Conservation (phyloP, 2,797 vertebrate species). For the Lacerta viridis region DNA sequence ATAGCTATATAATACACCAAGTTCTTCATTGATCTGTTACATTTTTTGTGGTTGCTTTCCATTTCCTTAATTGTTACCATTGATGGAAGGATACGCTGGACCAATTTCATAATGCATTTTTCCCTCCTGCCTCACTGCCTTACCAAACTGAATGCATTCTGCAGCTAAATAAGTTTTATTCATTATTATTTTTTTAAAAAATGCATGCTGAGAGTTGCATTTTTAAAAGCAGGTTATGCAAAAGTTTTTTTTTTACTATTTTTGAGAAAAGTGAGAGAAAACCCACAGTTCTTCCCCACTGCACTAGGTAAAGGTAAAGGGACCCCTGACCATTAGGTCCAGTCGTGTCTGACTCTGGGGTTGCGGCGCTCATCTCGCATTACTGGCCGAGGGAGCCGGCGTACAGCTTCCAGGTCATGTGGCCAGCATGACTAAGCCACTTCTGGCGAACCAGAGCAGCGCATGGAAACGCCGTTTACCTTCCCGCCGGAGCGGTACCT, state of each 20-base stretch:
- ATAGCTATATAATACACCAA: conserved; percentile 24
- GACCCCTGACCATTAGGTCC: too few relatives aligned
- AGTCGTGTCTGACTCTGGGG: too few relatives aligned
- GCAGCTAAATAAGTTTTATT: conserved; percentile 46
- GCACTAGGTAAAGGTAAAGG: neutral
- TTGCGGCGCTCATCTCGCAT: too few relatives aligned
- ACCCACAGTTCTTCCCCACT: neutral
- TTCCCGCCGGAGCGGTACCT: too few relatives aligned
- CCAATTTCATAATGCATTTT: conserved; percentile 56
- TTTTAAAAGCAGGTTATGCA: neutral
- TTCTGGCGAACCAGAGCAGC: too few relatives aligned
- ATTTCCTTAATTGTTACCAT: conserved; percentile 53
- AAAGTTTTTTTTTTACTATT: conserved; percentile 1
- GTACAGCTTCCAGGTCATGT: too few relatives aligned
- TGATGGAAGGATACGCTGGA: conserved; percentile 42
- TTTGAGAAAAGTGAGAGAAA: neutral
- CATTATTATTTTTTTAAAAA: neutral
- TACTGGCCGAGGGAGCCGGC: too few relatives aligned
- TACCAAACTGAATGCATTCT: conserved; percentile 38
- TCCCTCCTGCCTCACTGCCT: conserved; percentile 18
- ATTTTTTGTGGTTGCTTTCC: conserved; percentile 48
- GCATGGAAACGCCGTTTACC: too few relatives aligned
- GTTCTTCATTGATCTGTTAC: conserved; percentile 44
- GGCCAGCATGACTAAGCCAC: too few relatives aligned
- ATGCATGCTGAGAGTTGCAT: neutral